phyloP scores from a whole-genome alignment of 2,888 invertebrate species.

The Odontocerum albicorne region DNA sequence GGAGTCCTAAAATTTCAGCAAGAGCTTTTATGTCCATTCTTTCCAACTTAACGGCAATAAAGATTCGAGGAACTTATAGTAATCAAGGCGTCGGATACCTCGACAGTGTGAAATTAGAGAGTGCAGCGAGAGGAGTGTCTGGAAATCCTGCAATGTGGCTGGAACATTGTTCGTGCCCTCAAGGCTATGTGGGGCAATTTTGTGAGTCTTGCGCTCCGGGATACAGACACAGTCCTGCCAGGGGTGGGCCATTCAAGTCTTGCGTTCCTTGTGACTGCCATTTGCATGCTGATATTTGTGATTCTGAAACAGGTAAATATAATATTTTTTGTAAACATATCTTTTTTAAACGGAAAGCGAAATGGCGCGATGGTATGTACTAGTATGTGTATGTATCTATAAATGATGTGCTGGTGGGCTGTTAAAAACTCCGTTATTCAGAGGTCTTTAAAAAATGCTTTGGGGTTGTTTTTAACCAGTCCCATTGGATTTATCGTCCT shows the following conservation, averaged over 20 bases:
- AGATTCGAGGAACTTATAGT: slow-evolving; percentile 90
- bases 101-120: slow-evolving; percentile 86
- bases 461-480: too few species aligned
- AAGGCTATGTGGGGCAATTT: slow-evolving; percentile 88
- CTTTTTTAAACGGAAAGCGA: neutral
- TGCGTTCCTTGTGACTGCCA: slow-evolving; percentile 98
- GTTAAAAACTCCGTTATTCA: too few species aligned
- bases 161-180: slow-evolving; percentile 90
- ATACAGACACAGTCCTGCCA: slow-evolving; percentile 87
- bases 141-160: slow-evolving; percentile 87
- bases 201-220: slow-evolving; percentile 98
- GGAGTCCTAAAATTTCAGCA: slow-evolving; percentile 89
- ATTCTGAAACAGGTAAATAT: slow-evolving; percentile 80
- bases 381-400: too few species aligned
- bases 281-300: slow-evolving; percentile 94
- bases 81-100: slow-evolving; percentile 83
- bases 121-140: slow-evolving; percentile 78
- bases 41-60: slow-evolving; percentile 91
- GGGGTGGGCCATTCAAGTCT: slow-evolving; percentile 89
- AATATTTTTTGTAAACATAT: neutral
- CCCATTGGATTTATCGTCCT: too few species aligned
- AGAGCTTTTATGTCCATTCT: slow-evolving; percentile 90
- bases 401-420: too few species aligned
- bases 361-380: too few species aligned
- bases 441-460: too few species aligned